phyloP scores from a whole-genome alignment of 2,113 vertebrate species.

The Brienomyrus longianalis region DNA sequence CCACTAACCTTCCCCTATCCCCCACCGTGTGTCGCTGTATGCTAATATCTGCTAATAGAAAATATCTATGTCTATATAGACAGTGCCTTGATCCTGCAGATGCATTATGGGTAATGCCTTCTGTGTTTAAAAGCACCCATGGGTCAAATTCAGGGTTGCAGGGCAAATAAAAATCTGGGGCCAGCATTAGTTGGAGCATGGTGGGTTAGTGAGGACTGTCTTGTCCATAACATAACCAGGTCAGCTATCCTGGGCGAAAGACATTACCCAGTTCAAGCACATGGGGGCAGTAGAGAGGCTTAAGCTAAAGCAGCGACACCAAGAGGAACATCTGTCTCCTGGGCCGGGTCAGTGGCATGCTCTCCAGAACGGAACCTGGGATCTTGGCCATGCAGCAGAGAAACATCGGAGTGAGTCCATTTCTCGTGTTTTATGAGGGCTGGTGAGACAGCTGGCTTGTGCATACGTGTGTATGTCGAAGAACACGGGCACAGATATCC shows the following conservation, averaged over 20 bases:
- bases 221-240: neutral
- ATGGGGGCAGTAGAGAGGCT: neutral
- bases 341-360: neutral
- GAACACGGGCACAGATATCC: neutral
- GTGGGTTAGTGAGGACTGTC: neutral
- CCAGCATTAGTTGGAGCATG: neutral
- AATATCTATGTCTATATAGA: neutral
- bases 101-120: neutral
- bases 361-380: neutral
- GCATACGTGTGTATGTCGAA: neutral
- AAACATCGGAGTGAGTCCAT: neutral
- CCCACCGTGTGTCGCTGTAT: neutral
- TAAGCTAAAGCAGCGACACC: neutral
- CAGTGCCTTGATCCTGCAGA: neutral
- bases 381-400: neutral
- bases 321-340: slow-evolving; percentile 3
- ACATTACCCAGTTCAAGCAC: neutral
- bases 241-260: neutral
- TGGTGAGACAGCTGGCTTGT: neutral
- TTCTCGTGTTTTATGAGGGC: neutral
- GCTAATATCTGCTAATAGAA: neutral
- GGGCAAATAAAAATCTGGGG: neutral
- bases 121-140: neutral
- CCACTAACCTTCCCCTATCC: neutral
- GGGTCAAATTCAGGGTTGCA: neutral